These are phyloP conservation scores for Hydrozoanthus gracilis DNA, from an alignment of 92 coral and sea anemone species.

Conservation along the genomic window DNA sequence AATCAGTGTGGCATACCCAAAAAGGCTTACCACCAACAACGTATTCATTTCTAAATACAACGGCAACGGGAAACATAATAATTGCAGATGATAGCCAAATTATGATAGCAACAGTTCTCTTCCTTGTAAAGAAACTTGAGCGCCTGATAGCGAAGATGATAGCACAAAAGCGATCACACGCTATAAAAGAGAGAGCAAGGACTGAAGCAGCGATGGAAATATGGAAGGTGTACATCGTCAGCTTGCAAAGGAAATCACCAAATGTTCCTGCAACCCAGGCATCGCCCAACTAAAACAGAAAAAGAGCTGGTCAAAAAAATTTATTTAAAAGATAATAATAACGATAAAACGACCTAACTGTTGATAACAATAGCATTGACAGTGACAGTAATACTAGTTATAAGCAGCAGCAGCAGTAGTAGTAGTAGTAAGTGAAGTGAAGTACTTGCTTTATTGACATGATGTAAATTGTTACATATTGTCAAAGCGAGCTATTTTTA, in stretches of 20 bases:
- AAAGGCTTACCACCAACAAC: background rate
- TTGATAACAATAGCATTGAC: too few species aligned
- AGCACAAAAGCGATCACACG: slow-evolving; percentile 40
- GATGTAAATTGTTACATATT: too few species aligned
- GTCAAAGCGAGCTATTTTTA: too few species aligned
- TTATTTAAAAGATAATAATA: too few species aligned
- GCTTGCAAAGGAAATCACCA: slow-evolving; percentile 30
- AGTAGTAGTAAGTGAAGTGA: too few species aligned
- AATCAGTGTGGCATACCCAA: slow-evolving; percentile 12
- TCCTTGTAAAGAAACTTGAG: slow-evolving; percentile 24
- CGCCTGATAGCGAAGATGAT: slow-evolving; percentile 30
- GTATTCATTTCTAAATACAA: background rate
- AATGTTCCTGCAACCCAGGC: slow-evolving; percentile 15
- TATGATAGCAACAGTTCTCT: slow-evolving; percentile 20
- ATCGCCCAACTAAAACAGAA: background rate
- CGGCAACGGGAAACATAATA: slow-evolving; percentile 18
- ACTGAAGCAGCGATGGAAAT: slow-evolving; percentile 36
- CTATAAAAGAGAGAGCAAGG: slow-evolving; percentile 29
- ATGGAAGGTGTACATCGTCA: slow-evolving; percentile 12
- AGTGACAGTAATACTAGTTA: too few species aligned
- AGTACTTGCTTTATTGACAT: too few species aligned
- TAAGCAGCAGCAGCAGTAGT: too few species aligned
- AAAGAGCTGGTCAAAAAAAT: too few species aligned
- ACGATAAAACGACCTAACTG: too few species aligned
- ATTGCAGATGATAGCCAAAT: slow-evolving; percentile 34